Evolutionary conservation across 2,888 invertebrate genomes (phyloP), one percentile per base, ranked within the genome.

Genomic region (Eledona agricola): DNA sequence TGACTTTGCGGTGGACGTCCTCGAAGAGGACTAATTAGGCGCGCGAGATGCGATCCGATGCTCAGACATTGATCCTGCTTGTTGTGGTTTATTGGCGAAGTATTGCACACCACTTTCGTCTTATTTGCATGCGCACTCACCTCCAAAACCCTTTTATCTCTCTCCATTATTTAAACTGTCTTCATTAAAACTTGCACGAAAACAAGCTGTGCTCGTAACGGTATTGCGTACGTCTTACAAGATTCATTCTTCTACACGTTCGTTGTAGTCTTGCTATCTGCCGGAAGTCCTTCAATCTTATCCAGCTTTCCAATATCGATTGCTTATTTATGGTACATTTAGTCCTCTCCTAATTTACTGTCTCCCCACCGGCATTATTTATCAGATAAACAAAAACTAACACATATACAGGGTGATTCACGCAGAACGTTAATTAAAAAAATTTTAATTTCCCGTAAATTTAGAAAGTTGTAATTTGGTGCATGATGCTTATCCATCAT

Each of bases 131-230:
- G 64, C 66, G 60, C 66, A 62, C 63, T 66, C 63, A 64, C 65
- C 64, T 63, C 56, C 55, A 57, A 65, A 68, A 63, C 62, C 66
- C 65, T 64, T 66, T 67, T 64, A 66, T 64, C 64, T 62, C 60
- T 64, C 63, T 60, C 63, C 65, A 67, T 69, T 71, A 69, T 69
- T 69, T 69, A 68, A 69, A 67, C 63, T 65, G 69, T 70, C 69
- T 71, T 70, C 69, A 70, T 70, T 70, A 71, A 70, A 71, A 70
- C 69, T 71, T 70, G 63, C 63, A 57, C 60, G 57, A 55, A 59
- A 65, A 63, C 64, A 65, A 62, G 64, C 65, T 61, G 63, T 57
- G 62, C 64, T 59, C 57, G 63, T 61, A 63, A 61, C 62, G 62
- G 63, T 62, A 51, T 47, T 52, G 43, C 43, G 31, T 54, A 40